phyloP scores from a whole-genome alignment of 2,888 invertebrate genomes.

The Eledona agricola region DNA sequence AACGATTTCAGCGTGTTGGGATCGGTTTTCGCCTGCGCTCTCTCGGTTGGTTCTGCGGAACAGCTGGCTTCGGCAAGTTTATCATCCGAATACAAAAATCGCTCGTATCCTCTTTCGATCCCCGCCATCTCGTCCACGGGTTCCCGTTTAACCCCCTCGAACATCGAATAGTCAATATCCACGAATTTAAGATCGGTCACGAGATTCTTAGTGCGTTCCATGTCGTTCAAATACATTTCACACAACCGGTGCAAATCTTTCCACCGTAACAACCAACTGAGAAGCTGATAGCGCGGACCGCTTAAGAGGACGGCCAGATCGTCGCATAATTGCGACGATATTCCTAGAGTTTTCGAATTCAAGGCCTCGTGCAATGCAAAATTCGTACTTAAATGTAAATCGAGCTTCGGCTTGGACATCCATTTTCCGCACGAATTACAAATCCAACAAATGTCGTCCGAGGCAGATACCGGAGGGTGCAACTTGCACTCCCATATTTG shows the following conservation, averaged over 20 bases:
- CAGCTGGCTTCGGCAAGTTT: conserved; percentile 56
- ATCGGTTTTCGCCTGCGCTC: conserved; percentile 58
- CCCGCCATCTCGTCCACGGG: conserved; percentile 61
- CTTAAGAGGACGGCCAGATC: conserved; percentile 76
- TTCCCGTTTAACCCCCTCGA: conserved; percentile 66
- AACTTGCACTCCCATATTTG: conserved; percentile 59
- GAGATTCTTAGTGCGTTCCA: conserved; percentile 70
- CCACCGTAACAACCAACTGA: conserved; percentile 76
- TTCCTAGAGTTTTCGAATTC: conserved; percentile 70
- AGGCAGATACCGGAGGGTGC: conserved; percentile 55
- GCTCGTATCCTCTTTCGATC: conserved; percentile 56
- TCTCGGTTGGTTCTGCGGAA: conserved; percentile 47
- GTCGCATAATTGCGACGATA: conserved; percentile 72
- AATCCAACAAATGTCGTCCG: conserved; percentile 56
- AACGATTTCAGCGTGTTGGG: conserved; percentile 66
- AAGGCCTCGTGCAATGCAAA: conserved; percentile 62
- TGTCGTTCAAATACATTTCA: conserved; percentile 66
- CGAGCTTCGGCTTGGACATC: conserved; percentile 57
- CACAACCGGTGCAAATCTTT: conserved; percentile 67
- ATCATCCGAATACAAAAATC: conserved; percentile 51
- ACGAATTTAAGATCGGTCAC: conserved; percentile 79
- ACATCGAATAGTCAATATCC: conserved; percentile 75
- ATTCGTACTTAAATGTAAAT: conserved; percentile 54
- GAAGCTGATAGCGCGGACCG: conserved; percentile 74
- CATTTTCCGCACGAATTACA: conserved; percentile 59